Evolutionary conservation across 2,113 vertebrate genomes (phyloP), one percentile per base, ranked within the genome.

Genomic region (Leptodactylus fuscus): DNA sequence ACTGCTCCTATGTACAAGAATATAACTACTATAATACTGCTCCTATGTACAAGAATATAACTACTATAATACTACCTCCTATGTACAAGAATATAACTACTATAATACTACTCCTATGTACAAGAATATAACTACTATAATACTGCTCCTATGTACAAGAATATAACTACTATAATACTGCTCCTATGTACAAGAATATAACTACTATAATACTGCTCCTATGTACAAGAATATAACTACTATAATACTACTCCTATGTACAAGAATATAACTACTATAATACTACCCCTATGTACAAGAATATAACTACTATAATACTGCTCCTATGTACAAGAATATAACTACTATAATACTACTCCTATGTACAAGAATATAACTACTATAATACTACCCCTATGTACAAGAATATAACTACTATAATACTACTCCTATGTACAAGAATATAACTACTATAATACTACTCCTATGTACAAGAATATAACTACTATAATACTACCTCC

Each of bases 1-100:
- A 60, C 55, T 60, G 55, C 55, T 3, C 55, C 55, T 60, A 60
- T 60, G 9, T 60, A 27, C 55, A 60, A 24, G 53, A 58, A 24
- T 60, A 60, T 60, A 60, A 60, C 55, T 60, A 27, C 55, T 60
- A 60, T 60, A 60, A 60, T 60, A 24, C 55, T 60, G 55, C 55
- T 10, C 55, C 55, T 60, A 60, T 60, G n/a, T 60, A 60, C 55
- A 60, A 27, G 55, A 60, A 67, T 67, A 67, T 67, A 67, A 67
- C 62, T 67, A 67, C 62, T 67, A 67, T 67, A 67, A 67, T 67
- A 67, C 62, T 67, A 29, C 62, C 53, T 15, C 60, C 60, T 62
- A 62, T 62, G 10, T 62, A 29, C 60, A 67, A 34, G 27, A 67
- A 67, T 67, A 67, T 34, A 67, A 34, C 62, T 34, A 67, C 29